A percentile compares a stretch with the other conserved stretches of the same genome.
Conservation (phyloP, 2,113 vertebrate genomes). For the Prinia subflava region DNA sequence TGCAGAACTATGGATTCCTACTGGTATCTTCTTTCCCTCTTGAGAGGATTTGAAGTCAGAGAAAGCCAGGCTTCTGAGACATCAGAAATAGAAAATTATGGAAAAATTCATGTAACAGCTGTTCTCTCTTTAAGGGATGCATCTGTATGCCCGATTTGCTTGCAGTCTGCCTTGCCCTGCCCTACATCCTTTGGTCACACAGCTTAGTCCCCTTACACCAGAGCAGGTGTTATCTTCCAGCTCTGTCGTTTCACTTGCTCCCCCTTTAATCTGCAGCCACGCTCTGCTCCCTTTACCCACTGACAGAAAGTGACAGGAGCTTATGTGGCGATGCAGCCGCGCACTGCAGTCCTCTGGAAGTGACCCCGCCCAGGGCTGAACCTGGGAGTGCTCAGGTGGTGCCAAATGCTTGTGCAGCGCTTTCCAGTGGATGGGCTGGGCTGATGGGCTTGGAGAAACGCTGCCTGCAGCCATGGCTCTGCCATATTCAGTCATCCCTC, state of each 20-base stretch:
- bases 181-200: background rate
- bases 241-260: background rate
- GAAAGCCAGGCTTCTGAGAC: background rate
- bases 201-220: background rate
- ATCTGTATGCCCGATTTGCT: background rate
- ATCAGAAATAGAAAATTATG: background rate
- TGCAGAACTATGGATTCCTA: background rate
- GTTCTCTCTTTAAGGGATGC: background rate
- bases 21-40: background rate
- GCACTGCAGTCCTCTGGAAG: background rate
- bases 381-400: background rate
- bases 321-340: fast-evolving
- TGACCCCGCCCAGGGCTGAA: background rate
- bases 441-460: background rate
- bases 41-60: background rate
- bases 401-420: background rate
- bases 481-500: background rate
- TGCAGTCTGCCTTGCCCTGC: background rate
- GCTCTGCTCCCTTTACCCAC: background rate
- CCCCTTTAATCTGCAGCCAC: background rate
- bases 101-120: background rate
- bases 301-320: background rate
- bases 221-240: background rate
- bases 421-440: background rate
- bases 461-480: background rate